A percentile compares a stretch with the other conserved stretches of the same genome.
Conservation (phyloP, 2,113 vertebrate genomes). For the Rhea americana region DNA sequence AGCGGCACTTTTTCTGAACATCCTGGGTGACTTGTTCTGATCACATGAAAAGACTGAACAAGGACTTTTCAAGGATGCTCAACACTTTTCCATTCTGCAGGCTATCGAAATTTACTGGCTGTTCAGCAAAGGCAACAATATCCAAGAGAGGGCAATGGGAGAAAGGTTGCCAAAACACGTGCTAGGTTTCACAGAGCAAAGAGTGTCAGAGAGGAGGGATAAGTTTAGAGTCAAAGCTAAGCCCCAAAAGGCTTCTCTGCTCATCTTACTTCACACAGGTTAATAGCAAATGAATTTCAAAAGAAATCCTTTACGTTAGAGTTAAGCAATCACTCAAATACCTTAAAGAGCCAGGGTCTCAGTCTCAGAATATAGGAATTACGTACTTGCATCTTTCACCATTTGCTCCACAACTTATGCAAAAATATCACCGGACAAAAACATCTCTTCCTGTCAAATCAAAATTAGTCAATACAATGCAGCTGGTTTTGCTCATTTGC, state of each 20-base stretch:
- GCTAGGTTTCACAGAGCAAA: not conserved
- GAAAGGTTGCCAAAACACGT: rapidly evolving
- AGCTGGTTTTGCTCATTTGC: not conserved
- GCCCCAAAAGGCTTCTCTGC: not conserved
- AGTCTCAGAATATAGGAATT: not conserved
- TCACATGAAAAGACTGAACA: rapidly evolving
- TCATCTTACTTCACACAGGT: rapidly evolving
- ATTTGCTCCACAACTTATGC: not conserved
- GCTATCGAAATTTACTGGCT: not conserved
- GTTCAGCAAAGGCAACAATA: not conserved
- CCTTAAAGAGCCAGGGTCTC: rapidly evolving
- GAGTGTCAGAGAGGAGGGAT: not conserved
- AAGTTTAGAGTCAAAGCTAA: not conserved
- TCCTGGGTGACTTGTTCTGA: not conserved
- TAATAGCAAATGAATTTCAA: not conserved
- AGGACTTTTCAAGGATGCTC: not conserved
- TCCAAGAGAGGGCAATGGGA: not conserved
- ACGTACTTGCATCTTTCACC: not conserved
- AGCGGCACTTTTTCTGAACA: not conserved
- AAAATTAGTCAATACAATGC: rapidly evolving
- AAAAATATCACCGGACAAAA: not conserved
- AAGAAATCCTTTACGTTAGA: not conserved
- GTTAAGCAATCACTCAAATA: rapidly evolving
- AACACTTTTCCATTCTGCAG: not conserved
- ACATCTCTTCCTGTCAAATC: not conserved